A percentile compares a stretch with the other conserved stretches of the same genome.
Evolutionary conservation across 1,140 invertebrate species (phyloP).

Genomic region (Drosophila malerkotliana): DNA sequence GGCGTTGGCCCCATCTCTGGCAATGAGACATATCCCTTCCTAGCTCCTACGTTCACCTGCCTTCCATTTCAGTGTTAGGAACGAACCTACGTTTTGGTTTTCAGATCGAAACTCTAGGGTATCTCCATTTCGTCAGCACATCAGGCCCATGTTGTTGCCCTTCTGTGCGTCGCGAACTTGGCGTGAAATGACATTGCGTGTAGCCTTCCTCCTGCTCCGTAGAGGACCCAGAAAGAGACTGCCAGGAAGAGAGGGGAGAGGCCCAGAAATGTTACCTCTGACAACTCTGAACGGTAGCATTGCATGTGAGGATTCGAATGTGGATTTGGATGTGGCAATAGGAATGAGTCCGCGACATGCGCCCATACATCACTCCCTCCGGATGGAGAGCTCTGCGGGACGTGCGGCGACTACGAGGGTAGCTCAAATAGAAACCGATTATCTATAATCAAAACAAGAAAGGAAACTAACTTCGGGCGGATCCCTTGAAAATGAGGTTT

Average conservation of each 20-base stretch:
- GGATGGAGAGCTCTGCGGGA: neutral
- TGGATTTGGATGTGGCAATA: slow-evolving; percentile 9
- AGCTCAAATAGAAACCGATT: neutral
- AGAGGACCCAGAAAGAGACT: slow-evolving; percentile 11
- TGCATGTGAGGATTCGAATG: slow-evolving; percentile 51
- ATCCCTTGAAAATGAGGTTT: too few relatives aligned
- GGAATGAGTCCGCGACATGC: slow-evolving; percentile 24
- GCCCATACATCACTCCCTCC: slow-evolving; percentile 48
- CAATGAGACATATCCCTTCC: slow-evolving; percentile 8
- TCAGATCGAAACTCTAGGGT: neutral
- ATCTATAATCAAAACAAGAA: too few relatives aligned
- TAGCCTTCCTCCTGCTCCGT: slow-evolving; percentile 44
- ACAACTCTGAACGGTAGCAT: slow-evolving; percentile 58
- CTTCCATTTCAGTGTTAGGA: neutral
- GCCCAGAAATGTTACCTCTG: slow-evolving; percentile 19
- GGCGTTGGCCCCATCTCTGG: slow-evolving; percentile 9
- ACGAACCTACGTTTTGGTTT: neutral
- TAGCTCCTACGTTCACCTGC: neutral
- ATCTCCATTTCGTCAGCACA: neutral
- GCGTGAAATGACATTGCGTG: slow-evolving; percentile 78
- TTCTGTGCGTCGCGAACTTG: slow-evolving; percentile 47
- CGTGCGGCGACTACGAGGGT: slow-evolving; percentile 7
- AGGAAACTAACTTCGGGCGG: too few relatives aligned
- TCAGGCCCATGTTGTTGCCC: neutral
- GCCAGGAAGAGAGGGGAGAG: neutral